Conservation (phyloP, 2,113 vertebrate species). For the Natator depressus region DNA sequence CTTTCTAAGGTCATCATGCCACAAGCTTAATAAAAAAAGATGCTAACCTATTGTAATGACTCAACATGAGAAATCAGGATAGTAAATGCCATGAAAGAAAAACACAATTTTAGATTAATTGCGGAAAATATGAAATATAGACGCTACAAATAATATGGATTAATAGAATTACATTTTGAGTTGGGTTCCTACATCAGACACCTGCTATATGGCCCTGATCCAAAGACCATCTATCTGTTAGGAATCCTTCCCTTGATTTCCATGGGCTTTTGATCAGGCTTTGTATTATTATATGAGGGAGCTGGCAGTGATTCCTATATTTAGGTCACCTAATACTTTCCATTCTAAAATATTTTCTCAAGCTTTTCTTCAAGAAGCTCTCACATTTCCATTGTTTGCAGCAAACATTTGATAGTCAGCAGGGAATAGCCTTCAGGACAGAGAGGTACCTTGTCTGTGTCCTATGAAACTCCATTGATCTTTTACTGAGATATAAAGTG, state of each 20-base stretch:
- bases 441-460: not conserved
- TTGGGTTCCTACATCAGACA: not conserved
- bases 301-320: not conserved
- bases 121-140: not conserved
- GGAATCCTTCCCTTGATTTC: not conserved
- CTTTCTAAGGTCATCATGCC: not conserved
- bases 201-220: not conserved
- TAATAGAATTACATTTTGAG: not conserved
- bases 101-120: not conserved
- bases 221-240: not conserved
- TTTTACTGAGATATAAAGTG: not conserved
- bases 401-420: not conserved
- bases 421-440: not conserved
- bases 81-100: not conserved
- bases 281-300: not conserved
- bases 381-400: not conserved
- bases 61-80: not conserved
- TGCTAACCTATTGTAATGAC: rapidly evolving
- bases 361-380: not conserved
- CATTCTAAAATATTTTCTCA: not conserved
- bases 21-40: not conserved
- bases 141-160: not conserved
- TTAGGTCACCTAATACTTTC: not conserved
- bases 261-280: not conserved
- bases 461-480: not conserved